Evolutionary conservation across 2,888 invertebrate species (phyloP), one percentile per base, ranked within the genome.

Genomic region (Anthophora plumipes): DNA sequence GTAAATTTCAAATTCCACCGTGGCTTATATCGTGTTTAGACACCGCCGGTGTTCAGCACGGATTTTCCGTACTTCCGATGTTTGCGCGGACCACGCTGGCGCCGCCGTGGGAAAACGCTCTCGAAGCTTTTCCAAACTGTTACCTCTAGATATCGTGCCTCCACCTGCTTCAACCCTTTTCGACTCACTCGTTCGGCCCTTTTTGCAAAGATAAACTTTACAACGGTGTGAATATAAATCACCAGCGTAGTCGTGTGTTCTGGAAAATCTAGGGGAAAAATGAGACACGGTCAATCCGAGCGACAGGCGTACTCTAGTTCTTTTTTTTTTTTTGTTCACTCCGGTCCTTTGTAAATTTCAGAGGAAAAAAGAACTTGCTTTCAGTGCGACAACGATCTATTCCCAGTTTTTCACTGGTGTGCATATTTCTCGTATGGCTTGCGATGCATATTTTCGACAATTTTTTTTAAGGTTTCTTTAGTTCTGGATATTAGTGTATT

Each of bases 1-100:
- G 83, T 75, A 85, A 85, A 85, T 85, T 78, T 81, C 61, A 63
- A 67, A 67, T 70, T 67, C 69, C 57, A 12, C 48, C 57, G 57
- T 43, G 46, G 48, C 70, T 52, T 64, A 57, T 48, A 67, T 54
- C 77, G 73, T 64, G 70, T 71, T 64, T 76, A 46, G 72, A 80
- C 77, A 67, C 37, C 31, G 25, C n/a, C n/a, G n/a, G n/a, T n/a
- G 55, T 17, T n/a, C 57, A 31, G 41, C 17, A 59, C 50, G 57
- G 66, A 72, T 74, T 67, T 70, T 11, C 60, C 55, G 39, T 20
- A 55, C 39, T 25, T n/a, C n/a, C 39, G 57, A 52, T 46, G 77
- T 63, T 57, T 71, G 57, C 72, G 59, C 52, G 59, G 39, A 6
- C 8, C 48, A 50, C n/a, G 25, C 12, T 8, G n/a, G 12, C 67